Evolutionary conservation across 2,888 invertebrate species (phyloP), one percentile per base, ranked within the genome.

Genomic region (Luperina testacea): DNA sequence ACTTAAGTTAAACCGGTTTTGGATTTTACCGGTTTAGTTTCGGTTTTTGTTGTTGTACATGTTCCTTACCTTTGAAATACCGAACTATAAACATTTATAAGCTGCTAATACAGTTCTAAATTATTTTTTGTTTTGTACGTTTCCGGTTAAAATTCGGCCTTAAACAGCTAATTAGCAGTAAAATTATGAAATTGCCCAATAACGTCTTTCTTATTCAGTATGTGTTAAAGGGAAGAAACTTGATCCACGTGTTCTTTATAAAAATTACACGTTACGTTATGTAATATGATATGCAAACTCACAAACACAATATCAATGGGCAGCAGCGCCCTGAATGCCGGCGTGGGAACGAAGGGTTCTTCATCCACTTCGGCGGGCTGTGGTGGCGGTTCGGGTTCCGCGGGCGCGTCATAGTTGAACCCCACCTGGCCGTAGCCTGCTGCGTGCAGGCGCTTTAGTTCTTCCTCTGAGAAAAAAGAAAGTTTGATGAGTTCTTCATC

Each of bases 371-470:
- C 98, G 9, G 97, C 97, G 1, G 97, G 97, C 80, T 97, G 97
- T 42, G 97, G 95, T 7, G 97, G 95, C 5, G 96, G 94, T 17
- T 96, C 94, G 0, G 95, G 93, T 83, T 97, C 97, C 24, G 95
- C 94, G 0, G 94, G 94, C 0, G 92, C 72, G 77, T 98, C 98
- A 90, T 98, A 99, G 92, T 97, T 98, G 92, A 98, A 98, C 27
- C 97, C 98, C 67, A 98, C 98, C 95, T 98, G 98, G 45, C 97
- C 97, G 80, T 98, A 98, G 67, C 97, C 97, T 64, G 98, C 98
- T 94, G 98, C 98, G 92, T 98, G 98, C 70, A 99, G 97, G 75
- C 99, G 97, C 94, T 99, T 99, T 93, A 98, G 96, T 95, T 99
- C 99, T 94, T 99, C 99, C 96, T 99, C 99, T 99, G 95, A 17